phyloP scores from a whole-genome alignment of 2,888 invertebrate genomes.

The Habroteleia sp. region DNA sequence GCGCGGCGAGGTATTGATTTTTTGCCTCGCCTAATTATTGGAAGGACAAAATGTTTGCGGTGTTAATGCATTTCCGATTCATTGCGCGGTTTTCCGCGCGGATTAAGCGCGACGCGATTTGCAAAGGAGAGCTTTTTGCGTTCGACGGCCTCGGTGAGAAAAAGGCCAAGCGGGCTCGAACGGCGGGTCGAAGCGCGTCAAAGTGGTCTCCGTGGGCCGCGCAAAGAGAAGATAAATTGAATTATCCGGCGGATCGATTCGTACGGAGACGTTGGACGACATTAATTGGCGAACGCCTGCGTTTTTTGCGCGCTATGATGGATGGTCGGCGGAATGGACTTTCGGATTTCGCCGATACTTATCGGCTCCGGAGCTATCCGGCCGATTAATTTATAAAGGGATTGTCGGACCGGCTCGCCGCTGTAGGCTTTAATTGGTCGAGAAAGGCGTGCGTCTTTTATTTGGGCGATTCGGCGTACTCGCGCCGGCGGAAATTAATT shows the following conservation, averaged over 20 bases:
- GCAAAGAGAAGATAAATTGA: constrained; percentile 28
- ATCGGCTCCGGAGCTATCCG: background rate
- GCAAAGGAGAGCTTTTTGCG: too few species aligned
- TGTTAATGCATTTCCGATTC: constrained; percentile 35
- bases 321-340: background rate
- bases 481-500: constrained; percentile 54
- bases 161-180: too few species aligned
- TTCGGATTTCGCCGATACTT: constrained; percentile 7
- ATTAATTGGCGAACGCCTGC: constrained; percentile 1
- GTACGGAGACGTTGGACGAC: constrained; percentile 8
- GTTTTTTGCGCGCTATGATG: constrained; percentile 10
- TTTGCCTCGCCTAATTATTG: constrained; percentile 40
- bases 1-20: constrained; percentile 29
- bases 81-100: constrained; percentile 5
- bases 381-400: constrained; percentile 13
- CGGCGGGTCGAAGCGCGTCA: too few species aligned
- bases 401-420: background rate
- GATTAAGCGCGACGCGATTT: constrained; percentile 7
- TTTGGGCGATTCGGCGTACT: background rate
- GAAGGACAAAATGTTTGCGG: constrained; percentile 42
- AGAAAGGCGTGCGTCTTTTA: background rate
- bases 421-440: constrained; percentile 27
- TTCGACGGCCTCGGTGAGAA: too few species aligned
- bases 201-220: constrained; percentile 7
- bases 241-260: constrained; percentile 40